A percentile compares a stretch with the other conserved stretches of the same genome.
Evolutionary conservation across 2,113 vertebrate species (phyloP).

Genomic region (Microcebus griseorufus): DNA sequence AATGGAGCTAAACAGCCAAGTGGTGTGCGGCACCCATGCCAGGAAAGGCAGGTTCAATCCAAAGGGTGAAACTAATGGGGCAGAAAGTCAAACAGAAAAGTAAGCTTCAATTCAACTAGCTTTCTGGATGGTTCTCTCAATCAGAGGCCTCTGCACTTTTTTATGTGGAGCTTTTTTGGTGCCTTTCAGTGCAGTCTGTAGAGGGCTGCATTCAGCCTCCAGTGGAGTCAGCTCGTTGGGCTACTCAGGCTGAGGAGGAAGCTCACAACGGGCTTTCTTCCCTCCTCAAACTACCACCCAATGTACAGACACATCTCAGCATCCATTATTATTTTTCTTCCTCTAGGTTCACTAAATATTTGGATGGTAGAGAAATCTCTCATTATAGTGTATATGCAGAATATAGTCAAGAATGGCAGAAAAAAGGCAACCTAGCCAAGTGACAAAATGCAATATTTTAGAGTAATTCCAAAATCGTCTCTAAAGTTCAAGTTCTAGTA

Average conservation of each 20-base stretch:
- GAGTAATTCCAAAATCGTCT: not conserved
- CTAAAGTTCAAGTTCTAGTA: not conserved
- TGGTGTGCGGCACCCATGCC: not conserved
- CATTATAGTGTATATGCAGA: not conserved
- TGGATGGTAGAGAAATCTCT: not conserved
- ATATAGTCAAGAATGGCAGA: not conserved
- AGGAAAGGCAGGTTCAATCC: not conserved
- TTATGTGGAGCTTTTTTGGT: not conserved
- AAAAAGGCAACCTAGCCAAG: not conserved
- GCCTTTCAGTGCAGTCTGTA: not conserved
- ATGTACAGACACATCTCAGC: accelerated
- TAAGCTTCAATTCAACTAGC: not conserved
- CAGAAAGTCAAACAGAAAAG: not conserved
- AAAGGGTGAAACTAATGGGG: not conserved
- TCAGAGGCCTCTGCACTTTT: not conserved
- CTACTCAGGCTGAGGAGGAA: not conserved
- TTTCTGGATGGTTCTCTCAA: not conserved
- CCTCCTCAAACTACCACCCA: not conserved
- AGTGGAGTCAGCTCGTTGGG: not conserved
- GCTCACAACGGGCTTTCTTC: accelerated
- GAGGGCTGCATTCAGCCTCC: not conserved
- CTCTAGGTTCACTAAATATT: not conserved
- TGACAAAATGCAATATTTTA: not conserved
- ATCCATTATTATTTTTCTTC: not conserved
- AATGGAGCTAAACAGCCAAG: not conserved